Evolutionary conservation across 2,797 vertebrate species (phyloP), one percentile per base, ranked within the genome.

Genomic region (Gymnoscopelus microlampas): DNA sequence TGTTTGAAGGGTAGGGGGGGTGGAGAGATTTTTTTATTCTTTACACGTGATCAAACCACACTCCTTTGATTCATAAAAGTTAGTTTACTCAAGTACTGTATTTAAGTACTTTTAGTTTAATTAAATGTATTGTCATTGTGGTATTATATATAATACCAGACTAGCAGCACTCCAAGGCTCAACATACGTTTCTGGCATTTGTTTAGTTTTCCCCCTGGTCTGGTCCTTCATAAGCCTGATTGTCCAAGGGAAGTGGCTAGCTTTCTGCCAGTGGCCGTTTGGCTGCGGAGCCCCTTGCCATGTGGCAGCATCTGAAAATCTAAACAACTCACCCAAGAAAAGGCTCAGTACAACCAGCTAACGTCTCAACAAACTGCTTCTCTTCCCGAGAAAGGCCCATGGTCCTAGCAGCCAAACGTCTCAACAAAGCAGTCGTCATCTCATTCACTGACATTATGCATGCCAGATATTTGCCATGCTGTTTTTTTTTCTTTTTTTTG

Each of bases 401-500:
- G 57, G 39, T 53, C 91, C 92, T 85, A 85, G 78, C 86, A 84
- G 85, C 86, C 78, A 94, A 19, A 92, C 90, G 90, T 95, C 90
- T 93, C 89, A 85, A 67, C 88, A 84, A 86, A 91, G 94, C 95
- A 96, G 96, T 95, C 96, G 96, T 96, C 95, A 96, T 92, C 82
- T 93, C 79, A 92, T 91, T 93, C 91, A 81, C 47, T 87, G 81
- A 94, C 94, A 95, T 95, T 95, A 96, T 94, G 93, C 94, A 94
- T 94, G 93, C 95, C 94, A 91, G 89, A 95, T 96, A 81, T 96
- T 94, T 94, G 94, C 94, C 95, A 94, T 95, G 94, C 94, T 95
- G 92, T 92, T 95, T 94, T 95, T 95, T 77, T 84, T 76, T 79
- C 4, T 44, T 44, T 44, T 44, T 44, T 44, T 44, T 44, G 39